These are phyloP conservation scores for Furcifer pardalis DNA, from an alignment of 2,797 vertebrate genomes.

Conservation along the genomic window DNA sequence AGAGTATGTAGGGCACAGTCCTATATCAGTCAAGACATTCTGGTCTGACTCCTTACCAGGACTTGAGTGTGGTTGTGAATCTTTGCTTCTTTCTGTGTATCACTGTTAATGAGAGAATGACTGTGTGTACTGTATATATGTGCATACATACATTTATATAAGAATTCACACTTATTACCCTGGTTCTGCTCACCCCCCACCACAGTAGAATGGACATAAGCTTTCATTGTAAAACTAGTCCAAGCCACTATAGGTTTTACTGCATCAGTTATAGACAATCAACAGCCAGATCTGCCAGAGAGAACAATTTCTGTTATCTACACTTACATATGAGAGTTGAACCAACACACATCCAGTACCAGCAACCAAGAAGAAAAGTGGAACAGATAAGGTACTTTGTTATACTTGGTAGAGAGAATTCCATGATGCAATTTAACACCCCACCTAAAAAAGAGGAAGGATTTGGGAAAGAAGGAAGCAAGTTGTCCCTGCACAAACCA, in stretches of 20 bases:
- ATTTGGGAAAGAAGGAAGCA: background rate
- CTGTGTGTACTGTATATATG: no score
- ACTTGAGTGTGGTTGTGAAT: no score
- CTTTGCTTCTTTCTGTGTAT: no score
- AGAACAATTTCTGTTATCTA: constrained; percentile 19
- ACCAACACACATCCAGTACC: constrained; percentile 61
- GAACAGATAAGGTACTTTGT: constrained; percentile 69
- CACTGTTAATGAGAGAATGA: no score
- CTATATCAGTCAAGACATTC: no score
- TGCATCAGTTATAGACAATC: constrained; percentile 45
- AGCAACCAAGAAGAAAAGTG: constrained; percentile 66
- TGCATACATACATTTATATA: no score
- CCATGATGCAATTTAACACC: constrained; percentile 71
- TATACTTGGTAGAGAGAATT: constrained; percentile 71
- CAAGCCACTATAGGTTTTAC: constrained; percentile 58
- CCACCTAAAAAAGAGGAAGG: constrained; percentile 61
- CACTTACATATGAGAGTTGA: constrained; percentile 67
- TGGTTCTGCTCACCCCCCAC: no score
- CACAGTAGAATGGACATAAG: no score
- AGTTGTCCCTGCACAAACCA: no score
- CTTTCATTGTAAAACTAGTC: background rate
- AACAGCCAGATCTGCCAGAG: background rate
- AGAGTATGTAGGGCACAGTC: no score
- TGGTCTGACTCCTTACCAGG: no score
- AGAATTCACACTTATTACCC: no score